phyloP scores from a whole-genome alignment of 2,797 vertebrate species.

The Helostoma temminkii region DNA sequence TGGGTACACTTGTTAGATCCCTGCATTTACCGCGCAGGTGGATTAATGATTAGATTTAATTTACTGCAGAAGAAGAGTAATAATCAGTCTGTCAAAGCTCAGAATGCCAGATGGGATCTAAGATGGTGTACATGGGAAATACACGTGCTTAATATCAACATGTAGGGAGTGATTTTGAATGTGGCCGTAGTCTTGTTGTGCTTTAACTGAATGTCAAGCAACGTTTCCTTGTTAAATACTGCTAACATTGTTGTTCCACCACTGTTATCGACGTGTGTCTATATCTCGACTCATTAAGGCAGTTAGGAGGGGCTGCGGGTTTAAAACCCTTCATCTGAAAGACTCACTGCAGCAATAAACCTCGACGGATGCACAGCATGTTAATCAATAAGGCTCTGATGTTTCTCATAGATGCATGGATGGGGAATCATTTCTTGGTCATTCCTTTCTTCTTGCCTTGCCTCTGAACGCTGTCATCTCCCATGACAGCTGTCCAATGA shows the following conservation, averaged over 20 bases:
- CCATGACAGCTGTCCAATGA: slow-evolving; percentile 41
- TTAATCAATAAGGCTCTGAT: slow-evolving; percentile 72
- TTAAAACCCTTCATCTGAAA: slow-evolving; percentile 70
- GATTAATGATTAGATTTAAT: too few relatives aligned
- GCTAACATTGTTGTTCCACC: background rate
- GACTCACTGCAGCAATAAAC: slow-evolving; percentile 46
- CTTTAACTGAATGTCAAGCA: background rate
- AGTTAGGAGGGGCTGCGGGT: slow-evolving; percentile 29
- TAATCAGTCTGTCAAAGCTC: too few relatives aligned
- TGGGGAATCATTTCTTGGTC: slow-evolving; percentile 33
- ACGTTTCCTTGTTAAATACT: background rate
- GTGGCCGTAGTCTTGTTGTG: background rate
- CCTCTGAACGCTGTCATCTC: slow-evolving; percentile 28
- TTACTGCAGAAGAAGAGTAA: too few relatives aligned
- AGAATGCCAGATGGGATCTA: too few relatives aligned
- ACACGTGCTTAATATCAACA: too few relatives aligned
- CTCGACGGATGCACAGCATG: slow-evolving; percentile 38
- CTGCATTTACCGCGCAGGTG: too few relatives aligned
- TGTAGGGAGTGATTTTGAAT: background rate
- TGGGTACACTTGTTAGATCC: too few relatives aligned
- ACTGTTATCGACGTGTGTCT: slow-evolving; percentile 56
- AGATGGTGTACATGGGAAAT: background rate
- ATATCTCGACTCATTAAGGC: slow-evolving; percentile 62
- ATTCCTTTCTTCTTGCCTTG: slow-evolving; percentile 48
- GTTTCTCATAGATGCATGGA: slow-evolving; percentile 51